phyloP scores from a whole-genome alignment of 1,140 invertebrate species.

The Copidosoma floridanum region DNA sequence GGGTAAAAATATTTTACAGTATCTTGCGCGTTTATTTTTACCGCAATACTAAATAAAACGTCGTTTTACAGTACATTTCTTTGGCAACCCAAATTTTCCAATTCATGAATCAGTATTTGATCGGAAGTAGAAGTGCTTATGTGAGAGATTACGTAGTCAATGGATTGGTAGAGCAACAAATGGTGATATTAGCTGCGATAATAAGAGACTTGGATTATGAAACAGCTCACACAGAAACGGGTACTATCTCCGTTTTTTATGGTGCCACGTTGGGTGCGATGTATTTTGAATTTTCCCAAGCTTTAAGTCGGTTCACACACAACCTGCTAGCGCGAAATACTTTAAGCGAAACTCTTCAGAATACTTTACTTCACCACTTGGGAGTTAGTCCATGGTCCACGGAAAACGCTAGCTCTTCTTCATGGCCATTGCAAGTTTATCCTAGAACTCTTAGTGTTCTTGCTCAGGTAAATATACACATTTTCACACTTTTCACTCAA shows the following conservation, averaged over 20 bases:
- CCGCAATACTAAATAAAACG: too few relatives aligned
- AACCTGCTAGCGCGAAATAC: conserved; percentile 75
- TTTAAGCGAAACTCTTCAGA: conserved; percentile 68
- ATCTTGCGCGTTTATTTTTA: too few relatives aligned
- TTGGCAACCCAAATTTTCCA: conserved; percentile 78
- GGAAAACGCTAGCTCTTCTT: conserved; percentile 56
- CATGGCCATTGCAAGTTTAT: conserved; percentile 83
- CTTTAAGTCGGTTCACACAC: conserved; percentile 79
- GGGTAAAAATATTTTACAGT: conserved; percentile 60
- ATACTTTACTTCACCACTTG: conserved; percentile 71
- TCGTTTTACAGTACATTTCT: conserved; percentile 76
- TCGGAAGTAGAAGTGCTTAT: conserved; percentile 63
- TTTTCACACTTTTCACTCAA: not conserved
- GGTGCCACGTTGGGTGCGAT: conserved; percentile 68
- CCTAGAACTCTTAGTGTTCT: conserved; percentile 80
- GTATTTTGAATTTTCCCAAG: conserved; percentile 75
- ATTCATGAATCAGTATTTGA: conserved; percentile 69
- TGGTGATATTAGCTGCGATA: conserved; percentile 78
- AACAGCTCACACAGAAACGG: conserved; percentile 75
- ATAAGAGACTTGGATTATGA: conserved; percentile 84
- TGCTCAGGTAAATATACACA: conserved; percentile 60
- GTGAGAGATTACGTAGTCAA: conserved; percentile 59
- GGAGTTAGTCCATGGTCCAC: conserved; percentile 73
- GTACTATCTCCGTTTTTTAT: conserved; percentile 75
- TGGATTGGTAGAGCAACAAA: conserved; percentile 74